A percentile compares a stretch with the other conserved stretches of the same genome.
Evolutionary conservation across 2,797 vertebrate genomes (phyloP).

Genomic region (Halcyon leucocephala): DNA sequence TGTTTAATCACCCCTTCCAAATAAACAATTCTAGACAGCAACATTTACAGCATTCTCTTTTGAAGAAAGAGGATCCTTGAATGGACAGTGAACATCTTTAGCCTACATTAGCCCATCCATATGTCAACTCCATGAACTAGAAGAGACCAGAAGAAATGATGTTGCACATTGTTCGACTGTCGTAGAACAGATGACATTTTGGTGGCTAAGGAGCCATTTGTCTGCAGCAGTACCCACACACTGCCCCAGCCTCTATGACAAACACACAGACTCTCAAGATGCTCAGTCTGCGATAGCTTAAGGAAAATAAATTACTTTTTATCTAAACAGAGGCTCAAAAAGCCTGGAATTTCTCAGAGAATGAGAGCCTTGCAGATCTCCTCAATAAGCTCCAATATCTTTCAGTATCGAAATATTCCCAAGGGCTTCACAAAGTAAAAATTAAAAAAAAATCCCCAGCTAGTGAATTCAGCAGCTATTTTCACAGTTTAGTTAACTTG

Average conservation of each 20-base stretch:
- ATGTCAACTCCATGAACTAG: neutral
- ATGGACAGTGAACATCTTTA: neutral
- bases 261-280: neutral
- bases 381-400: neutral
- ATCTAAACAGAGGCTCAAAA: neutral
- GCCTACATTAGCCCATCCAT: neutral
- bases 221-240: accelerated
- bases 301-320: neutral
- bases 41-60: neutral
- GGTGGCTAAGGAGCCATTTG: neutral
- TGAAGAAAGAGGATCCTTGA: neutral
- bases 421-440: neutral
- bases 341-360: neutral
- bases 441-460: neutral
- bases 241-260: neutral
- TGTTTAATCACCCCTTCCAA: neutral
- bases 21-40: neutral
- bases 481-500: neutral
- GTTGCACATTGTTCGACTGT: neutral
- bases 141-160: neutral
- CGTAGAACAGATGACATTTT: neutral
- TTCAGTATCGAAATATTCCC: neutral
- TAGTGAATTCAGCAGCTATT: neutral
- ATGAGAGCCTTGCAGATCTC: neutral
- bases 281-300: neutral